A percentile compares a stretch with the other conserved stretches of the same genome.
Evolutionary conservation across 2,113 vertebrate species (phyloP).

Genomic region (Embiotoca jacksoni): DNA sequence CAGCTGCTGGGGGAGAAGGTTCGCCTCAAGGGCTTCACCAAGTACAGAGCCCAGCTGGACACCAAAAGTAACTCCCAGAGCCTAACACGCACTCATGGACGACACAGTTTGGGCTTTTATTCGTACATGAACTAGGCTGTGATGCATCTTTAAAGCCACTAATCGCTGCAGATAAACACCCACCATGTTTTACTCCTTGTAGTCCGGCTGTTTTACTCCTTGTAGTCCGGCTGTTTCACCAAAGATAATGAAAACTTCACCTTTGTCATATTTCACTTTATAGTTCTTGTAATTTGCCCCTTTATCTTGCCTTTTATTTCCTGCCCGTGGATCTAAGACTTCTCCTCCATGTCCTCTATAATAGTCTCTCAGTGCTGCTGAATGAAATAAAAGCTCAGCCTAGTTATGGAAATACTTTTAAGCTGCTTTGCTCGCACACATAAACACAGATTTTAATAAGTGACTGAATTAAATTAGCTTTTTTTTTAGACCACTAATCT

Average conservation of each 20-base stretch:
- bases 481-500: background rate
- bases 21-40: slow-evolving; percentile 95
- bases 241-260: slow-evolving; percentile 17
- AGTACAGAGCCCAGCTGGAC: slow-evolving; percentile 96
- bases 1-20: slow-evolving; percentile 93
- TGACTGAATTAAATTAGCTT: background rate
- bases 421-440: background rate
- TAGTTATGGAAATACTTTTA: background rate
- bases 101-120: background rate
- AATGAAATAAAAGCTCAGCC: background rate
- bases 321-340: background rate
- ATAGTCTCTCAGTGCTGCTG: background rate
- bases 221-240: background rate
- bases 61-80: slow-evolving; percentile 89
- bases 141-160: background rate
- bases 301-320: slow-evolving; percentile 20
- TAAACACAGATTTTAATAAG: background rate
- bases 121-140: background rate
- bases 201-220: background rate
- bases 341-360: background rate
- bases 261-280: slow-evolving; percentile 1
- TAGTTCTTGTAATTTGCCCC: slow-evolving; percentile 33
- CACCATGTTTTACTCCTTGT: background rate
- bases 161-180: background rate
- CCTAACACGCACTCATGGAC: background rate